Percentiles rank a stretch among this genome's conserved stretches.
These are phyloP conservation scores for Pyrrhopygopsis socrates DNA, from an alignment of 2,888 invertebrate genomes.

Conservation along the genomic window DNA sequence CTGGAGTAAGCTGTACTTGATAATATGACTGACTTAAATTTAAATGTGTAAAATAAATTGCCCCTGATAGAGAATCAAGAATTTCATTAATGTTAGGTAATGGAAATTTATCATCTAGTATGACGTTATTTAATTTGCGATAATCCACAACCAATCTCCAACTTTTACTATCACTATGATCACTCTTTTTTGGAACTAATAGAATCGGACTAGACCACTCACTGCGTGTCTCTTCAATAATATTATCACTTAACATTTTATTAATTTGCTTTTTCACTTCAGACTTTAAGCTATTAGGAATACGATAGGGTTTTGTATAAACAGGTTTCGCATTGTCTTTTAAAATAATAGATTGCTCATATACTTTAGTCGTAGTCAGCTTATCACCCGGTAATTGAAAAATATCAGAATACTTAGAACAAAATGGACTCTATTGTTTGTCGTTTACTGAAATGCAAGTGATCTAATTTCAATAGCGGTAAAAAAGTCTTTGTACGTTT, in stretches of 20 bases:
- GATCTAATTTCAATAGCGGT: slow-evolving; percentile 32
- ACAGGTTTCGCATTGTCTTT: slow-evolving; percentile 46
- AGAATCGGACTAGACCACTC: background rate
- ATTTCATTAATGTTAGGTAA: slow-evolving; percentile 8
- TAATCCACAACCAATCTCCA: background rate
- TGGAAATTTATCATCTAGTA: slow-evolving; percentile 24
- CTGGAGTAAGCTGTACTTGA: background rate
- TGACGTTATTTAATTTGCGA: background rate
- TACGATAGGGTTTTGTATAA: slow-evolving; percentile 52
- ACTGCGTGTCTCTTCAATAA: background rate
- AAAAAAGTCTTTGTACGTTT: slow-evolving; percentile 44
- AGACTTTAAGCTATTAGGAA: slow-evolving; percentile 35
- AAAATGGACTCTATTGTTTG: slow-evolving; percentile 32
- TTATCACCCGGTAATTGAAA: slow-evolving; percentile 52
- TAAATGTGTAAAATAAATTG: slow-evolving; percentile 14
- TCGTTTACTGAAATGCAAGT: slow-evolving; percentile 52
- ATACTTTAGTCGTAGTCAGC: slow-evolving; percentile 34
- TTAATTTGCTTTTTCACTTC: slow-evolving; percentile 55
- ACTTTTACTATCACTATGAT: background rate
- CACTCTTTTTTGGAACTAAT: background rate
- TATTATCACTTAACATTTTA: slow-evolving; percentile 19
- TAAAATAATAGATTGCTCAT: slow-evolving; percentile 43
- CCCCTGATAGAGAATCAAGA: slow-evolving; percentile 17
- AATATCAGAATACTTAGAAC: slow-evolving; percentile 54
- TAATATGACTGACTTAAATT: slow-evolving; percentile 8